Conservation (phyloP, 1,140 invertebrate species). For the Drosophila burlai region DNA sequence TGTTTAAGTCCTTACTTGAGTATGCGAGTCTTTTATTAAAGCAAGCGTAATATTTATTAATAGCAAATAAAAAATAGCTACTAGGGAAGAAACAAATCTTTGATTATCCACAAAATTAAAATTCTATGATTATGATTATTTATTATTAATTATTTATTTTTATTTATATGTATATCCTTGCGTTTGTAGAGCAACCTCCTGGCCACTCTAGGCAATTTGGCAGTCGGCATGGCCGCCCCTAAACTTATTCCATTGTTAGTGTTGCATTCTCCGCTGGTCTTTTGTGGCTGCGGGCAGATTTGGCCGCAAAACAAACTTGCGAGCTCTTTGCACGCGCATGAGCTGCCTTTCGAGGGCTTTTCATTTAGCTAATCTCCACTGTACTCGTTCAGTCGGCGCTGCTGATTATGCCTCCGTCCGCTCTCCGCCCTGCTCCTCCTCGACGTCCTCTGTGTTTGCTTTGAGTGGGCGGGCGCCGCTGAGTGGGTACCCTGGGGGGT, state of each 20-base stretch:
- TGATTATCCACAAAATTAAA: neutral
- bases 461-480: conserved; percentile 16
- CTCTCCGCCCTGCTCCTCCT: conserved; percentile 8
- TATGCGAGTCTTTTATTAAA: neutral
- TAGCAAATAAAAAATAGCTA: no score
- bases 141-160: neutral
- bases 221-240: conserved; percentile 3
- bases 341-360: conserved; percentile 42
- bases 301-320: conserved; percentile 44
- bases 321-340: conserved; percentile 40
- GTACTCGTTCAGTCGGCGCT: conserved; percentile 46
- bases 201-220: neutral
- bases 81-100: fast-evolving
- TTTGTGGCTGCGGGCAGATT: conserved; percentile 40
- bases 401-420: conserved; percentile 62
- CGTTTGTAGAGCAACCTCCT: neutral
- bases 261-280: conserved; percentile 39
- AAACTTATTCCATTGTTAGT: conserved; percentile 29
- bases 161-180: neutral
- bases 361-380: conserved; percentile 63
- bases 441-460: conserved; percentile 24
- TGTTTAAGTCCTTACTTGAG: no score
- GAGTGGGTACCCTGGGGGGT: conserved; percentile 1
- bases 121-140: no score
- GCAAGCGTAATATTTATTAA: neutral